phyloP scores from a whole-genome alignment of 2,888 invertebrate genomes.

The Punctoribates punctum region DNA sequence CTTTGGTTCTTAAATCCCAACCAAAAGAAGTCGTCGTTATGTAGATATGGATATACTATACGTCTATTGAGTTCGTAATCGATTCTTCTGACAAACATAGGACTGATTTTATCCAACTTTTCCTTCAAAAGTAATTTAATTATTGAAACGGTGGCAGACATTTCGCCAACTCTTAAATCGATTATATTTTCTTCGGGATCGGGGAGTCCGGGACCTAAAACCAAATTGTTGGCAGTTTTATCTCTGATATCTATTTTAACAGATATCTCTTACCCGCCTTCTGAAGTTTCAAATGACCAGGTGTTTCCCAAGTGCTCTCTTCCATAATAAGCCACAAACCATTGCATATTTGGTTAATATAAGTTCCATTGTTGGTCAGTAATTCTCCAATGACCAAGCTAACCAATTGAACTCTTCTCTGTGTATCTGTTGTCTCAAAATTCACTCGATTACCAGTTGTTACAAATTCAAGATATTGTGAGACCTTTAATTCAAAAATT shows the following conservation, averaged over 20 bases:
- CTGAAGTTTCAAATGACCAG: slow-evolving; percentile 23
- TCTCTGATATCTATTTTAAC: no score
- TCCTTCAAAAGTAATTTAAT: slow-evolving; percentile 31
- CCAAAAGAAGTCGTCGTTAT: slow-evolving; percentile 33
- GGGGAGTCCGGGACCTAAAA: slow-evolving; percentile 30
- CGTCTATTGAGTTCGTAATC: slow-evolving; percentile 34
- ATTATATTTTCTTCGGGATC: slow-evolving; percentile 30
- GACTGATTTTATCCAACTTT: slow-evolving; percentile 20
- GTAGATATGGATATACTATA: slow-evolving; percentile 18
- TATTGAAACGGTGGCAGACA: slow-evolving; percentile 1
- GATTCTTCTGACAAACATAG: slow-evolving; percentile 21
- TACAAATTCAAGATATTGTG: slow-evolving; percentile 32
- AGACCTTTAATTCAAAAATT: not conserved
- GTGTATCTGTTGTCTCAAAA: slow-evolving; percentile 25
- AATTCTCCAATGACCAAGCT: slow-evolving; percentile 29
- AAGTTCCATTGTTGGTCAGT: slow-evolving; percentile 18
- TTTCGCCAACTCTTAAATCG: slow-evolving; percentile 21
- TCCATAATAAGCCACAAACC: slow-evolving; percentile 38
- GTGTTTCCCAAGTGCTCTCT: slow-evolving; percentile 35
- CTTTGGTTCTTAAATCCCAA: slow-evolving; percentile 16
- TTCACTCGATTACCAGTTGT: slow-evolving; percentile 26
- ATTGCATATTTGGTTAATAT: slow-evolving; percentile 29
- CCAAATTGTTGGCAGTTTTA: no score
- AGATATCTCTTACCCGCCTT: not conserved
- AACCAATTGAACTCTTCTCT: slow-evolving; percentile 25